Evolutionary conservation across 2,797 vertebrate species (phyloP), one percentile per base, ranked within the genome.

Genomic region (Esox lucius): DNA sequence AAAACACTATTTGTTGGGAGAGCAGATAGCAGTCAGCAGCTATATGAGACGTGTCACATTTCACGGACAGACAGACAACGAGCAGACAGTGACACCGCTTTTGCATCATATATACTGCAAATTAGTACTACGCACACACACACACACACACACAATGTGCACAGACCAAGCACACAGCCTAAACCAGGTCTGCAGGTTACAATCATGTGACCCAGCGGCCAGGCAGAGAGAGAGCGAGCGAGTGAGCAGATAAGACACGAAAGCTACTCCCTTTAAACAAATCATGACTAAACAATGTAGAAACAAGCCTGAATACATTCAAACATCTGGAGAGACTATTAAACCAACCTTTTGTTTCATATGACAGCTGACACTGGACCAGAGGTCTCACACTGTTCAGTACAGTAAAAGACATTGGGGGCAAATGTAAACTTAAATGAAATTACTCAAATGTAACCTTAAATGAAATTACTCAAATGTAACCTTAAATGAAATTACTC

Each of bases 241-340:
- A 46, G 42, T 1, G 8, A 76, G 84, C 0, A 26, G 4, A 78
- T 81, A 84, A 80, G 81, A 88, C 56, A 83, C 67, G 13, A 68
- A 65, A 77, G 39, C 70, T 13, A 46, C 64, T 59, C 56, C 90
- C 88, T 85, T 83, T 91, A 83, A 88, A 82, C 88, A 91, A 92
- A 91, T 82, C 26, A 51, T 76, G 81, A 77, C 70, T 75, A 69
- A 74, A 71, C 81, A 80, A 28, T 28, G 3, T 59, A 66, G 64
- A 22, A 42, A 26, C 49, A 2, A 26, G 0, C 22, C 48, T 71
- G 76, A 72, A 75, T 7, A 46, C 24, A 49, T 61, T 22, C 19
- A 51, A 67, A 71, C 51, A 73, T 78, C 49, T 77, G 86, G 77
- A 28, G 22, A 72, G 76, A 62, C 11, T 53, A 59, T 70, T 24